Percentiles rank a stretch among this genome's conserved stretches.
phyloP scores from a whole-genome alignment of 2,797 vertebrate genomes.

The Hydrocynus forskahlii region DNA sequence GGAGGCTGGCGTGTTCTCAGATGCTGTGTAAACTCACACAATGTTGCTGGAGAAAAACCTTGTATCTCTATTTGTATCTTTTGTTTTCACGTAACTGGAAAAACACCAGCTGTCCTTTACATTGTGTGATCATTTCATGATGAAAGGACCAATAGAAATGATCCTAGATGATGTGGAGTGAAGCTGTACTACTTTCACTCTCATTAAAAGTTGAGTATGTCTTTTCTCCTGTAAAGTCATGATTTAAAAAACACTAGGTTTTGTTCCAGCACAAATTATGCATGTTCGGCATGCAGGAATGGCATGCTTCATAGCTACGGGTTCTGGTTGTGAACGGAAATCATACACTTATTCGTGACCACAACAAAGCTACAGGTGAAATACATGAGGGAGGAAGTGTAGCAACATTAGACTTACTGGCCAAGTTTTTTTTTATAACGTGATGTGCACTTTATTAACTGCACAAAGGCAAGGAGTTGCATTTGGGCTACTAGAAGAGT shows the following conservation, averaged over 20 bases:
- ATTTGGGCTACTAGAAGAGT: not conserved
- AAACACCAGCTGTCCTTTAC: too few relatives aligned
- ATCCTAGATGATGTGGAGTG: not conserved
- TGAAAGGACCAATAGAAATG: too few relatives aligned
- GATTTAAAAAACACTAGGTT: too few relatives aligned
- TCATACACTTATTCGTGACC: constrained; percentile 36
- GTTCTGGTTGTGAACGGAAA: constrained; percentile 26
- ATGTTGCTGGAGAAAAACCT: too few relatives aligned
- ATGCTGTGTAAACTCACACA: constrained; percentile 31
- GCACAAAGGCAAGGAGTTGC: not conserved
- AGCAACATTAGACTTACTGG: constrained; percentile 31
- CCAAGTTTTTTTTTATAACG: constrained; percentile 24
- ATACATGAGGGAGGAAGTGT: constrained; percentile 44
- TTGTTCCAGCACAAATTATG: not conserved
- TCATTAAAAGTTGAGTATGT: too few relatives aligned
- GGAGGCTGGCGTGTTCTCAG: constrained; percentile 41
- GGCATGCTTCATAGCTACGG: not conserved
- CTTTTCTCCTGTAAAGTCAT: too few relatives aligned
- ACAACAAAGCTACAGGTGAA: constrained; percentile 52
- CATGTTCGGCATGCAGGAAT: not conserved
- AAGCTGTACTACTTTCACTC: too few relatives aligned
- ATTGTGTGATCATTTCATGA: too few relatives aligned
- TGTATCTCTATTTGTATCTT: not conserved
- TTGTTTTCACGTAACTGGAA: too few relatives aligned
- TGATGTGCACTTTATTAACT: constrained; percentile 41